phyloP scores from a whole-genome alignment of 2,797 vertebrate species.

The Picus viridis region DNA sequence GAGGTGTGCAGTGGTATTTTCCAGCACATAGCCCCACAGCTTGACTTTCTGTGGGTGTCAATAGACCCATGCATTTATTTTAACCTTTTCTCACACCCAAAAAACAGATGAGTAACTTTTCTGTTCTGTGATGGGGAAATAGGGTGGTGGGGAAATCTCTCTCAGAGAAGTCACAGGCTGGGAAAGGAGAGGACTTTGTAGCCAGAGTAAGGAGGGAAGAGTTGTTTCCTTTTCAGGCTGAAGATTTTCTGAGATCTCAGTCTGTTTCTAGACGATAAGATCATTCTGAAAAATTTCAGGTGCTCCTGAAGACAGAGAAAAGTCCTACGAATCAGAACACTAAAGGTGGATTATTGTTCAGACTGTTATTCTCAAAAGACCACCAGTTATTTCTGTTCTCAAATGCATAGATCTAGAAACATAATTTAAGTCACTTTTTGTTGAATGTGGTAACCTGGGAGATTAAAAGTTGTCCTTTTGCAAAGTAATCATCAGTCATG shows the following conservation, averaged over 20 bases:
- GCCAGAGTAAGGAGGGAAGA: background rate
- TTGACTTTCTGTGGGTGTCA: background rate
- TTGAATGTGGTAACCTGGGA: background rate
- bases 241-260: background rate
- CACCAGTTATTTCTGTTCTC: background rate
- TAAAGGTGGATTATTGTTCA: background rate
- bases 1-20: background rate
- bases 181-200: background rate
- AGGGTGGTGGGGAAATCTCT: background rate
- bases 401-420: background rate
- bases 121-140: background rate
- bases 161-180: background rate
- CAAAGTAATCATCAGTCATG: background rate
- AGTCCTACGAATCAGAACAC: background rate
- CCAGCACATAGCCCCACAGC: background rate
- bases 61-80: background rate
- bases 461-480: background rate
- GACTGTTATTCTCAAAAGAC: background rate
- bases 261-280: background rate
- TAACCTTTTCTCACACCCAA: conserved; percentile 22
- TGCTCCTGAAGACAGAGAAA: background rate
- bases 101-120: conserved; percentile 17
- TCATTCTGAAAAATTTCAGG: background rate
- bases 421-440: background rate
- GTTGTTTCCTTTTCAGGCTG: background rate